These are phyloP conservation scores for Crocodylus rhombifer DNA, from an alignment of 2,797 vertebrate genomes.

Conservation along the genomic window DNA sequence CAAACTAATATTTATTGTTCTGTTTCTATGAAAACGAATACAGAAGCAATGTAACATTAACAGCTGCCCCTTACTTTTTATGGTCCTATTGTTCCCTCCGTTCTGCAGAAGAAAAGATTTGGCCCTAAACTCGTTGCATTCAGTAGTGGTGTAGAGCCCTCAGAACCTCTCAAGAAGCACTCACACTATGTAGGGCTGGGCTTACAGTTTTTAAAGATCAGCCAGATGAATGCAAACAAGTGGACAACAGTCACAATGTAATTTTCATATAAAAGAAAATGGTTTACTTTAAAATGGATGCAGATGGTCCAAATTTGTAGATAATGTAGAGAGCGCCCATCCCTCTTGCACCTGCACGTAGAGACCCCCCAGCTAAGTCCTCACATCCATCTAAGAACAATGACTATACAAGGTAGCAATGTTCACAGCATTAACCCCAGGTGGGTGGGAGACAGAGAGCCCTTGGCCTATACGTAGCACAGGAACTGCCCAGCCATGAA, in stretches of 20 bases:
- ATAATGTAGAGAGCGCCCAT: neutral
- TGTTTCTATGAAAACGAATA: neutral
- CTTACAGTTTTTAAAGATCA: neutral
- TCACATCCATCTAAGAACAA: neutral
- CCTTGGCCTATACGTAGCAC: neutral
- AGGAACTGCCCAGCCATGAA: neutral
- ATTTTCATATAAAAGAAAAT: too few relatives aligned
- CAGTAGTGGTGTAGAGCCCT: neutral
- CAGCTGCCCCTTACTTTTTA: fast-evolving
- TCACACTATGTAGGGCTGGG: neutral
- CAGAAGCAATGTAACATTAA: neutral
- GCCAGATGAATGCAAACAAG: neutral
- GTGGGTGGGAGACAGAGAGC: neutral
- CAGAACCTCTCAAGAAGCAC: neutral
- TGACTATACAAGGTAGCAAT: neutral
- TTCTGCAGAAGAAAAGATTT: neutral
- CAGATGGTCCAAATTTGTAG: neutral
- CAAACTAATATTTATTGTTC: constrained; percentile 46
- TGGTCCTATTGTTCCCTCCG: neutral
- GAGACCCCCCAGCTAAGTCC: neutral
- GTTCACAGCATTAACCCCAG: neutral
- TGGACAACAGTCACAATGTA: neutral
- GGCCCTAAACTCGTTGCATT: neutral
- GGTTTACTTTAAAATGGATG: neutral
- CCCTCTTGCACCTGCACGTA: neutral